Percentiles rank a stretch among this genome's conserved stretches.
Conservation (phyloP, 2,113 vertebrate genomes). For the Todiramphus chloris region DNA sequence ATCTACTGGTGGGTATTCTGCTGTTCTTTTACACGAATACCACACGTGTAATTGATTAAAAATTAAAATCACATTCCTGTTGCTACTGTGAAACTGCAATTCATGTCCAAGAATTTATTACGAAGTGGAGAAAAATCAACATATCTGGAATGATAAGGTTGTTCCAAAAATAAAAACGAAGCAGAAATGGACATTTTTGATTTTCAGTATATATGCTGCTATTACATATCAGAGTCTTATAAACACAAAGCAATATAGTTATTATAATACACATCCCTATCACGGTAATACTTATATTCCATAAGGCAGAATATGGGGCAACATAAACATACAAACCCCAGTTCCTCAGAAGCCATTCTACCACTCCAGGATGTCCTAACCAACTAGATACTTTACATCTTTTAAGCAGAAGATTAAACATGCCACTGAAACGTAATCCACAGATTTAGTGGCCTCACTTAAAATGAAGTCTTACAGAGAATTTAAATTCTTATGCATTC, state of each 20-base stretch:
- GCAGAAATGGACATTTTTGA: neutral
- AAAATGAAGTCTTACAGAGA: slow-evolving; percentile 23
- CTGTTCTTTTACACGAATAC: neutral
- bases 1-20: neutral
- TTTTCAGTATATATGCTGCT: neutral
- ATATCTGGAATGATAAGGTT: neutral
- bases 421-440: neutral
- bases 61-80: neutral
- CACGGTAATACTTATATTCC: neutral
- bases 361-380: slow-evolving; percentile 17
- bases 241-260: neutral
- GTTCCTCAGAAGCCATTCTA: slow-evolving; percentile 34
- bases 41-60: neutral
- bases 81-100: neutral
- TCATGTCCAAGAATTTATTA: neutral
- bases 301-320: neutral
- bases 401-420: slow-evolving; percentile 1
- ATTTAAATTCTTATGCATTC: slow-evolving; percentile 7
- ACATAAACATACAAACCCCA: neutral
- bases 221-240: neutral
- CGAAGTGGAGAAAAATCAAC: neutral
- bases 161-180: neutral
- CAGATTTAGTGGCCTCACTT: slow-evolving; percentile 1
- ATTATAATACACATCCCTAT: neutral
- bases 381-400: neutral